A percentile compares a stretch with the other conserved stretches of the same genome.
Evolutionary conservation across 2,797 vertebrate species (phyloP).

Genomic region (Threskiornis aethiopicus): DNA sequence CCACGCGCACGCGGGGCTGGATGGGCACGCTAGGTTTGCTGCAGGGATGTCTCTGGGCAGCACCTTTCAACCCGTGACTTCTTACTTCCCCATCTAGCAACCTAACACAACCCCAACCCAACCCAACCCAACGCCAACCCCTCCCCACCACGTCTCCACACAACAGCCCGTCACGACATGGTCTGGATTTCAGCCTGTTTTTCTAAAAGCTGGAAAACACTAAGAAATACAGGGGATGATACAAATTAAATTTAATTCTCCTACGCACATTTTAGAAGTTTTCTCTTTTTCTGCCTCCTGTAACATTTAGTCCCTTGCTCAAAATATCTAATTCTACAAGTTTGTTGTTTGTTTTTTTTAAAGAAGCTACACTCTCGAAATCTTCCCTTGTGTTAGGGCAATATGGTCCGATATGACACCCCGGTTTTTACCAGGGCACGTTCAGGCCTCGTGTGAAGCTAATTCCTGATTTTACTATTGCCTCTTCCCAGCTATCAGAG

Average conservation of each 20-base stretch:
- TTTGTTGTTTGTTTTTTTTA: background rate
- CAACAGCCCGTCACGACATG: fast-evolving
- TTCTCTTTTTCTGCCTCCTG: background rate
- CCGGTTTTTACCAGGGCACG: background rate
- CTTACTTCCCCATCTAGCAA: background rate
- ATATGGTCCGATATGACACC: fast-evolving
- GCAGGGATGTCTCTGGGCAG: background rate
- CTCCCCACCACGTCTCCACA: background rate
- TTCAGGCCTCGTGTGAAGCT: background rate
- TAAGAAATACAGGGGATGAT: background rate
- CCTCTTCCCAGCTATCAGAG: background rate
- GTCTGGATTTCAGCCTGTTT: background rate
- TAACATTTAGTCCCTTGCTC: background rate
- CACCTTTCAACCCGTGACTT: background rate
- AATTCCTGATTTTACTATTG: fast-evolving
- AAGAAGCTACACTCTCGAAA: background rate
- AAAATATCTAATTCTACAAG: background rate
- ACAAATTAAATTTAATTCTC: background rate
- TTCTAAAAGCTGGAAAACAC: background rate
- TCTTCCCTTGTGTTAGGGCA: background rate
- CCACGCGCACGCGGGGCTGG: fast-evolving
- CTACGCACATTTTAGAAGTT: background rate
- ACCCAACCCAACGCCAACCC: background rate
- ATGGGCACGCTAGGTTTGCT: fast-evolving
- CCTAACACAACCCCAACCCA: no score